Evolutionary conservation across 2,113 vertebrate genomes (phyloP).

Genomic region (Solenodon paradoxus): DNA sequence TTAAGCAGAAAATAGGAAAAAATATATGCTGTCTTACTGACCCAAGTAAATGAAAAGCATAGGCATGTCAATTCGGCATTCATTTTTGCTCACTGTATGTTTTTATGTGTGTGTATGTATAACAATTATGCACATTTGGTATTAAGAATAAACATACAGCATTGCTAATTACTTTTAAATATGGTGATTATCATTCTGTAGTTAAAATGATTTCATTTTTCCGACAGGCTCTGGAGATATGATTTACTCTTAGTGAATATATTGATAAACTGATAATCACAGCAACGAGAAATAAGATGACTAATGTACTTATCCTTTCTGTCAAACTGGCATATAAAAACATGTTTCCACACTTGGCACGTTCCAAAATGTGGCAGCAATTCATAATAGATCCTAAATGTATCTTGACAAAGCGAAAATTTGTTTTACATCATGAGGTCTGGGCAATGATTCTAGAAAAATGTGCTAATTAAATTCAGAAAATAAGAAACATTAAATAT

Average conservation of each 20-base stretch:
- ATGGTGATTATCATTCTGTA: slow-evolving; percentile 26
- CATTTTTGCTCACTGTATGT: neutral
- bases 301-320: neutral
- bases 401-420: slow-evolving; percentile 60
- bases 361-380: slow-evolving; percentile 28
- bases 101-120: neutral
- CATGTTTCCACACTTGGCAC: neutral
- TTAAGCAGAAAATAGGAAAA: neutral
- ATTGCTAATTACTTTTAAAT: neutral
- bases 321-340: neutral
- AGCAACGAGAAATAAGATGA: neutral
- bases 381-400: slow-evolving; percentile 43
- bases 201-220: slow-evolving; percentile 41
- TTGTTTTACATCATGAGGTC: slow-evolving; percentile 66
- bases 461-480: slow-evolving; percentile 45
- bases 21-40: neutral
- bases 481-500: slow-evolving; percentile 21
- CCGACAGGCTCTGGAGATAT: neutral
- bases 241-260: neutral
- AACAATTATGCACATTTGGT: neutral
- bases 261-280: slow-evolving; percentile 38
- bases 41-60: neutral
- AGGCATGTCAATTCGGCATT: neutral
- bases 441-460: slow-evolving; percentile 25
- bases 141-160: neutral